Percentiles rank a stretch among this genome's conserved stretches.
phyloP scores from a whole-genome alignment of 2,113 vertebrate species.

The Leucopsar rothschildi region DNA sequence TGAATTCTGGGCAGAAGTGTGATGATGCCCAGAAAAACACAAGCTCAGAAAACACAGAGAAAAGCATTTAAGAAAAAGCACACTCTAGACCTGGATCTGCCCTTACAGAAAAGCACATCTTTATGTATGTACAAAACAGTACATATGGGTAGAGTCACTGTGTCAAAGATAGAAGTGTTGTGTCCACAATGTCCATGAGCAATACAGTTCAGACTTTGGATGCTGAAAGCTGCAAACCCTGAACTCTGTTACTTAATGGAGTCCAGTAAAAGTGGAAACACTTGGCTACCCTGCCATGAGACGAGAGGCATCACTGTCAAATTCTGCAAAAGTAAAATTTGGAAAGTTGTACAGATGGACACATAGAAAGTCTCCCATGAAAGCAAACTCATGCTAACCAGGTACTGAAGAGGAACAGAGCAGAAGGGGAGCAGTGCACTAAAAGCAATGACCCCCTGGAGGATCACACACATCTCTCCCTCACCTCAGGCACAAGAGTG shows the following conservation, averaged over 20 bases:
- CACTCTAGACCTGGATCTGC: background rate
- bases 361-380: background rate
- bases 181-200: background rate
- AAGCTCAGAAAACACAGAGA: background rate
- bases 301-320: background rate
- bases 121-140: background rate
- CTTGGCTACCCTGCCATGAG: background rate
- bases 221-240: background rate
- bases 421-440: background rate
- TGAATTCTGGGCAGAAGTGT: background rate
- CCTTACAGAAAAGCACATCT: background rate
- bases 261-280: background rate
- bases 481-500: background rate
- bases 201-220: background rate
- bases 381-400: background rate
- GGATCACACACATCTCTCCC: background rate
- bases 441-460: background rate
- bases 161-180: background rate
- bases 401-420: background rate
- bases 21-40: background rate
- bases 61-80: background rate
- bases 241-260: background rate
- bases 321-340: background rate
- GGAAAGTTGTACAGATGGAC: background rate
- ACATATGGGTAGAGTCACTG: rapidly evolving